phyloP scores from a whole-genome alignment of 2,888 invertebrate genomes.

The Protophormia terraenovae region DNA sequence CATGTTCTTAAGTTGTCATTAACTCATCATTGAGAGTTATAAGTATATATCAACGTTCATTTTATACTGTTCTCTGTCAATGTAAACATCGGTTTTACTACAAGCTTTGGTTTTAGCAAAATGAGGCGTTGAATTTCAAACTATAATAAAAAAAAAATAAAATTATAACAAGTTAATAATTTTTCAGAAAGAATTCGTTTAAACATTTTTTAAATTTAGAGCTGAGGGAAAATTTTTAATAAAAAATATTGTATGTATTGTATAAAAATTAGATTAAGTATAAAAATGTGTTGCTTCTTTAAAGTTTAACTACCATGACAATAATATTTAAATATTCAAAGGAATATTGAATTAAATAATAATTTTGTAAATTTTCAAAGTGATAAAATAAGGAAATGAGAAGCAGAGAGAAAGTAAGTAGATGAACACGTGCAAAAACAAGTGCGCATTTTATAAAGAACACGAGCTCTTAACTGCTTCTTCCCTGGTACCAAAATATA shows the following conservation, averaged over 20 bases:
- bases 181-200: not conserved
- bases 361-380: too few species aligned
- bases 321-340: not conserved
- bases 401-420: not conserved
- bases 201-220: not conserved
- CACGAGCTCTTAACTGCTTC: too few species aligned
- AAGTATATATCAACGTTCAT: slow-evolving; percentile 2
- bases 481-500: too few species aligned
- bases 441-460: too few species aligned
- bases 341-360: not conserved
- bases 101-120: not conserved
- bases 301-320: not conserved
- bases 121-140: not conserved
- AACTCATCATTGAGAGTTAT: slow-evolving; percentile 64
- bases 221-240: not conserved
- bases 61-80: not conserved
- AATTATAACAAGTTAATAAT: not conserved
- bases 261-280: not conserved
- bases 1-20: slow-evolving; percentile 67
- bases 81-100: not conserved
- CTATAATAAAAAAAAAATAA: slow-evolving; percentile 15
- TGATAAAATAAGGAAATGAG: not conserved
- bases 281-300: not conserved
- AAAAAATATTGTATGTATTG: too few species aligned
- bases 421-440: too few species aligned